Evolutionary conservation across 2,888 invertebrate species (phyloP).

Genomic region (Chrysolina oricalcia): DNA sequence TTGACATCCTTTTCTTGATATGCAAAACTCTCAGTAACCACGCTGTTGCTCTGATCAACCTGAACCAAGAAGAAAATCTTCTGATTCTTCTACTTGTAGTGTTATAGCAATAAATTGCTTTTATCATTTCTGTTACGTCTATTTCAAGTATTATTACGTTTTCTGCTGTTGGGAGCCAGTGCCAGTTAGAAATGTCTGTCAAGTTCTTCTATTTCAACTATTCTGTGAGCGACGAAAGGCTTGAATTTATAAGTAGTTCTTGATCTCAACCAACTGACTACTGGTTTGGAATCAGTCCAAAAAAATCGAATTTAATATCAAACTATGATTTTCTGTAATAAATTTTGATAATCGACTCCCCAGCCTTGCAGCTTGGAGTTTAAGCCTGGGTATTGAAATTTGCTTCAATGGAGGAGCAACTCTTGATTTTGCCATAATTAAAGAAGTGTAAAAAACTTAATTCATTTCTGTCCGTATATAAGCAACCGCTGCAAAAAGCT

Average conservation of each 20-base stretch:
- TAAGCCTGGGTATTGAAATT: neutral
- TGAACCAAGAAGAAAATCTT: neutral
- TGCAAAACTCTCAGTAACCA: neutral
- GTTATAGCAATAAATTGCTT: neutral
- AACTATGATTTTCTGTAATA: constrained; percentile 3
- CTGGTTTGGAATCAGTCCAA: neutral
- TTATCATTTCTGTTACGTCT: neutral
- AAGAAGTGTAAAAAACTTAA: neutral
- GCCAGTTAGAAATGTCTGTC: constrained; percentile 9
- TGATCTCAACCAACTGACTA: neutral
- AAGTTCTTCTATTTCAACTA: constrained; percentile 26
- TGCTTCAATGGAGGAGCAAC: constrained; percentile 3
- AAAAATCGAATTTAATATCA: neutral
- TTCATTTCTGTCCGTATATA: neutral
- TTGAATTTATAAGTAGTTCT: neutral
- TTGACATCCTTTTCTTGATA: neutral
- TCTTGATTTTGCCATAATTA: constrained; percentile 18
- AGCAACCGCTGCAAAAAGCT: constrained; percentile 4
- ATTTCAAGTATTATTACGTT: constrained; percentile 13
- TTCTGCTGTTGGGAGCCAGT: constrained; percentile 16
- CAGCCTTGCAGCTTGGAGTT: constrained; percentile 11
- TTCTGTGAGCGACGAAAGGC: constrained; percentile 2
- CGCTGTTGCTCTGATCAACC: neutral
- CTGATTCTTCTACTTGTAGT: neutral
- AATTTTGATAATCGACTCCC: constrained; percentile 11